These are phyloP conservation scores for Talpa occidentalis DNA, from an alignment of 2,113 vertebrate genomes.

Conservation along the genomic window DNA sequence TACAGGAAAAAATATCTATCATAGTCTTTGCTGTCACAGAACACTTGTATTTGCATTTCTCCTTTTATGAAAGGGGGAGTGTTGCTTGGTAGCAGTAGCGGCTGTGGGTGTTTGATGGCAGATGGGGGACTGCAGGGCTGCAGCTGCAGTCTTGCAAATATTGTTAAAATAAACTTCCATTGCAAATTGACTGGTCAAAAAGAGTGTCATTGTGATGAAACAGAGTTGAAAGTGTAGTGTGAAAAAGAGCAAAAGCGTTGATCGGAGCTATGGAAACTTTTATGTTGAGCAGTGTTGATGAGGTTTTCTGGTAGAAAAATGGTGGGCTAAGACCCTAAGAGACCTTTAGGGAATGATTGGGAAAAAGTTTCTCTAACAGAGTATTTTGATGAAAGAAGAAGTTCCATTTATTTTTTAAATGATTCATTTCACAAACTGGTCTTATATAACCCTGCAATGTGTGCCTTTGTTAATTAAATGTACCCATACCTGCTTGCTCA, in stretches of 20 bases:
- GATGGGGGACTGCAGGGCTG: constrained; percentile 4
- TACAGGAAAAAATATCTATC: neutral
- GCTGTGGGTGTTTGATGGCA: constrained; percentile 59
- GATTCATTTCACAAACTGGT: neutral
- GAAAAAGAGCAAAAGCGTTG: neutral
- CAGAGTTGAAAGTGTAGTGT: neutral
- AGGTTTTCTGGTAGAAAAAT: neutral
- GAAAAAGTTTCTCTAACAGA: constrained; percentile 1
- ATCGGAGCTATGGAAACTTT: constrained; percentile 18
- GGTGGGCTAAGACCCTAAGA: neutral
- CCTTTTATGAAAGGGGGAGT: constrained; percentile 1
- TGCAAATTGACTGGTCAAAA: constrained; percentile 17
- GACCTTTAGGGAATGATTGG: neutral
- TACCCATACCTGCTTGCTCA: neutral
- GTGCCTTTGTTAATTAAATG: neutral
- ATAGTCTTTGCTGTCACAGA: neutral
- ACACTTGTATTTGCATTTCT: neutral
- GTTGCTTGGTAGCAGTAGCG: constrained; percentile 5
- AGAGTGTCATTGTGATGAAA: neutral
- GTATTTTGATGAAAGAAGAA: constrained; percentile 50
- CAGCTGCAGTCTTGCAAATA: constrained; percentile 52
- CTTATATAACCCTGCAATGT: neutral
- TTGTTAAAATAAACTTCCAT: constrained; percentile 67
- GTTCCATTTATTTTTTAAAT: constrained; percentile 42
- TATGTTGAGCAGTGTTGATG: neutral